phyloP scores from a whole-genome alignment of 2,888 invertebrate genomes.

The Andrena camellia region DNA sequence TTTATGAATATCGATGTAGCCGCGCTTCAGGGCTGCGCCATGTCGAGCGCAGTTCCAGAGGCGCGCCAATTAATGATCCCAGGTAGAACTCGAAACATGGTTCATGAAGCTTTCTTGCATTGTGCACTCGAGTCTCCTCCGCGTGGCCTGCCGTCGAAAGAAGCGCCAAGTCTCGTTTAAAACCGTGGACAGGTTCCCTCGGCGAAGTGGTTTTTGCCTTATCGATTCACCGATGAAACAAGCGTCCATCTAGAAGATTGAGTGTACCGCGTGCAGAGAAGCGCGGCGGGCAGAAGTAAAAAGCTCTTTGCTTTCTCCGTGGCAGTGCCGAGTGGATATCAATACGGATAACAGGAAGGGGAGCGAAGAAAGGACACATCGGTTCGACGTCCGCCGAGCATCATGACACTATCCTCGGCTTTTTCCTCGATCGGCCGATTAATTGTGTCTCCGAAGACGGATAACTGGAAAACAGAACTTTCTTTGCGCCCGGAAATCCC shows the following conservation, averaged over 20 bases:
- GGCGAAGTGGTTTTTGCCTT: constrained; percentile 8
- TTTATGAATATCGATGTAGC: not conserved
- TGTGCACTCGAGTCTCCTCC: not conserved
- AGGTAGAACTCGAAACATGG: not conserved
- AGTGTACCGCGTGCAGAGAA: constrained; percentile 2
- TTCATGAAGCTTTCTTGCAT: not conserved
- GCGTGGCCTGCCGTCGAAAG: not conserved
- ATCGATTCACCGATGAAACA: constrained; percentile 25
- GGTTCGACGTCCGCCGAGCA: not conserved
- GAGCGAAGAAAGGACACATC: not conserved
- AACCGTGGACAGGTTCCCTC: not conserved
- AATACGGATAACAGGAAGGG: not conserved
- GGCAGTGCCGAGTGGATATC: not conserved
- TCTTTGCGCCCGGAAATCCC: too few species aligned
- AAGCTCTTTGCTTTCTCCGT: constrained; percentile 6
- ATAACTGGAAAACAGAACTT: too few species aligned
- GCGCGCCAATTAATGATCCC: constrained; percentile 11
- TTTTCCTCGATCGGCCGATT: too few species aligned
- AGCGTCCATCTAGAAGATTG: constrained; percentile 27
- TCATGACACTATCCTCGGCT: not conserved
- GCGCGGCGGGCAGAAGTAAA: constrained; percentile 10
- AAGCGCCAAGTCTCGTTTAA: constrained; percentile 3
- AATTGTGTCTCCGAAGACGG: too few species aligned
- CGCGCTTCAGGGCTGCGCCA: not conserved
- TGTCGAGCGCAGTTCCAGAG: not conserved